These are phyloP conservation scores for Palloptera scutellata DNA, from an alignment of 2,888 invertebrate genomes.

Conservation along the genomic window DNA sequence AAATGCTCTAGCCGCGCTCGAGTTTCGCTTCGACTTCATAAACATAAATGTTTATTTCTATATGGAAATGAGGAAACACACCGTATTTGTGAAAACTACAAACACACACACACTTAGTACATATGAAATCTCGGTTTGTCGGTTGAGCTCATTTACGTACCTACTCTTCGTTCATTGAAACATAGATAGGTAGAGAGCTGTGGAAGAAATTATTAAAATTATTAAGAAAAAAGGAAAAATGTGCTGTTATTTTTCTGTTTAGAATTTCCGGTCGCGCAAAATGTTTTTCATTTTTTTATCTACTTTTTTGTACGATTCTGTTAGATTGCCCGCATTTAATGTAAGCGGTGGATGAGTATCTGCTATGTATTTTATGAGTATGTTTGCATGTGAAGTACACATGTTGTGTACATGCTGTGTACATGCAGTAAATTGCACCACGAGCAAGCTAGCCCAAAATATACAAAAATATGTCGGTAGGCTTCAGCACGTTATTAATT, in stretches of 20 bases:
- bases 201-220: neutral
- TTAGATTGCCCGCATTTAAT: too few species aligned
- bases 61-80: conserved; percentile 24
- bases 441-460: too few species aligned
- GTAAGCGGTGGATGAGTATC: too few species aligned
- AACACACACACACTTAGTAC: neutral
- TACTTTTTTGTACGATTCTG: too few species aligned
- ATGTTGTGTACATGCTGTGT: too few species aligned
- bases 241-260: neutral
- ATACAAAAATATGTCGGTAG: too few species aligned
- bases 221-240: neutral
- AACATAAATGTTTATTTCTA: conserved; percentile 7
- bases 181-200: neutral
- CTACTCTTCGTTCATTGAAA: neutral
- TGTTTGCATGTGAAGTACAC: neutral
- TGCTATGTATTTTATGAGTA: too few species aligned
- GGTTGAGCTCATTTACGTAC: conserved; percentile 15
- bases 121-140: conserved; percentile 13
- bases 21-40: conserved; percentile 7
- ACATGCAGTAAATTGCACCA: too few species aligned
- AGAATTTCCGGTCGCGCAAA: conserved; percentile 14
- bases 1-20: neutral
- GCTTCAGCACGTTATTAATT: too few species aligned
- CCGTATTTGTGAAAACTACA: conserved; percentile 10
- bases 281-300: conserved; percentile 3